Evolutionary conservation across 1,140 invertebrate genomes (phyloP).

Genomic region (Drosophila pseudoobscura): DNA sequence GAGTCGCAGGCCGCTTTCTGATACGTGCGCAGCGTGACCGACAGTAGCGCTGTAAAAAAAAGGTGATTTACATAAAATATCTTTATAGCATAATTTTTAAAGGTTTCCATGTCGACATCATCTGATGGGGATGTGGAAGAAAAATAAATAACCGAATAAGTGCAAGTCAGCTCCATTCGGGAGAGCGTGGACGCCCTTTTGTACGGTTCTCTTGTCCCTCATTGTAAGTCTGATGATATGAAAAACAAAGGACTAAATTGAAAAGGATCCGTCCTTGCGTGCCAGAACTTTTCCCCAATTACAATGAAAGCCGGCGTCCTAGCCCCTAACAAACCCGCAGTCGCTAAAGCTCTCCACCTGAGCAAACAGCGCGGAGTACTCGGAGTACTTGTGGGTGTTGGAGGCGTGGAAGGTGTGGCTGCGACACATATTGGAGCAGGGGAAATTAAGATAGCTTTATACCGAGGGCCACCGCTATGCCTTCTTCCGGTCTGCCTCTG

Average conservation of each 20-base stretch:
- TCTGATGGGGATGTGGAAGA: too few species aligned
- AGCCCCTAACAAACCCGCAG: background rate
- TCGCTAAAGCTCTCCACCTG: constrained; percentile 16
- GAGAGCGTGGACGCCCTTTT: too few species aligned
- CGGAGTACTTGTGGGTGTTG: too few species aligned
- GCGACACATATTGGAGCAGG: too few species aligned
- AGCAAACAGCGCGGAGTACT: constrained; percentile 7
- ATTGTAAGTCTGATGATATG: constrained; percentile 4
- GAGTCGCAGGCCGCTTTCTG: constrained; percentile 94
- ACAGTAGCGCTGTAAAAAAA: constrained; percentile 89
- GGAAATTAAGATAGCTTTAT: too few species aligned
- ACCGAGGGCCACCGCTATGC: too few species aligned
- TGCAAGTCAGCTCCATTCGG: constrained; percentile 16
- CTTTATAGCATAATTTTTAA: background rate
- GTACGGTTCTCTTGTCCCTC: too few species aligned
- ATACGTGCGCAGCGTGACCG: constrained; percentile 93
- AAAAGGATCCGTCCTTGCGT: constrained; percentile 36
- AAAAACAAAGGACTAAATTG: constrained; percentile 35
- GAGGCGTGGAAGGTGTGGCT: too few species aligned
- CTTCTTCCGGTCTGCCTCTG: too few species aligned
- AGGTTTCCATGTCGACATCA: too few species aligned
- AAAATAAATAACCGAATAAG: constrained; percentile 3
- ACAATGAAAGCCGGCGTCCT: constrained; percentile 6
- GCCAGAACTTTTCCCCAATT: constrained; percentile 5
- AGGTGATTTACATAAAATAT: constrained; percentile 1